These are phyloP conservation scores for Digitonthophagus gazella DNA, from an alignment of 2,888 invertebrate species.

Conservation along the genomic window DNA sequence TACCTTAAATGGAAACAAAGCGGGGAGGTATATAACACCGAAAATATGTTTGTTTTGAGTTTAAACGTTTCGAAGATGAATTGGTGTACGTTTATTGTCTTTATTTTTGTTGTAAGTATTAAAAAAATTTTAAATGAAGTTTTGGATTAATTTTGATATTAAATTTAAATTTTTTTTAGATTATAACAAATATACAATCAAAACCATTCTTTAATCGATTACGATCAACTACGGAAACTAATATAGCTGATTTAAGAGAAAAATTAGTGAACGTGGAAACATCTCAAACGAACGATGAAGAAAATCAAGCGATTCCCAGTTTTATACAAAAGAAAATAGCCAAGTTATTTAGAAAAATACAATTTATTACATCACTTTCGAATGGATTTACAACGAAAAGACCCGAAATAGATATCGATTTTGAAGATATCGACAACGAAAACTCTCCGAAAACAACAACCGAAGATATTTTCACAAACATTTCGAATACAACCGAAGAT, in stretches of 20 bases:
- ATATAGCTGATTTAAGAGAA: constrained; percentile 22
- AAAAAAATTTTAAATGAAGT: not conserved
- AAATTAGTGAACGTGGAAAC: not conserved
- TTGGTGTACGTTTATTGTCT: too few relatives aligned
- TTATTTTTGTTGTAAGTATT: constrained; percentile 11
- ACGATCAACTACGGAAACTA: constrained; percentile 8
- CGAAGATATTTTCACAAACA: not conserved
- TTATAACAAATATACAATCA: constrained; percentile 16
- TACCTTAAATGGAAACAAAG: too few relatives aligned
- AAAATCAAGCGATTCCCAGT: constrained; percentile 28
- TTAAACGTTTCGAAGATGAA: too few relatives aligned
- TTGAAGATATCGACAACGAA: constrained; percentile 21
- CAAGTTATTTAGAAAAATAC: constrained; percentile 32
- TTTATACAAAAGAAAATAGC: constrained; percentile 32
- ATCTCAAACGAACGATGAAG: not conserved
- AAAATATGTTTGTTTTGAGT: too few relatives aligned
- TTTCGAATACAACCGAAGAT: not conserved
- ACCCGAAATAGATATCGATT: constrained; percentile 16
- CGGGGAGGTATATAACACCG: too few relatives aligned
- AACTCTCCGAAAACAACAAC: not conserved
- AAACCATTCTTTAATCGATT: constrained; percentile 21
- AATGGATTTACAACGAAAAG: constrained; percentile 16
- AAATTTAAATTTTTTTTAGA: constrained; percentile 14
- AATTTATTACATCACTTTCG: constrained; percentile 27
- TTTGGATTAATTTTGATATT: not conserved